A percentile compares a stretch with the other conserved stretches of the same genome.
phyloP scores from a whole-genome alignment of 2,113 vertebrate genomes.

The Corythornis vintsioides region DNA sequence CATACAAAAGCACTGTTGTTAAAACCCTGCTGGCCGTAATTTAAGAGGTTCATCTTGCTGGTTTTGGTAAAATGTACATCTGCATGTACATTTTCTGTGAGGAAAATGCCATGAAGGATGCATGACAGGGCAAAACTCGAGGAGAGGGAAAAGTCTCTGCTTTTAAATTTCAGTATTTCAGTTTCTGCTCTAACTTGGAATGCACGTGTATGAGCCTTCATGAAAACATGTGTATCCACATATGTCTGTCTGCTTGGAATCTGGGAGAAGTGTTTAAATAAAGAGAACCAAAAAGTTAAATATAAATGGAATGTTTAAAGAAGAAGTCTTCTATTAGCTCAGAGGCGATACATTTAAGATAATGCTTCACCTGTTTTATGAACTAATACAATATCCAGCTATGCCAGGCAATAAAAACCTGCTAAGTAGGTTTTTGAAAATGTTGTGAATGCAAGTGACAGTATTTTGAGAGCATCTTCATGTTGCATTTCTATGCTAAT shows the following conservation, averaged over 20 bases:
- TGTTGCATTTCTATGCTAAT: conserved; percentile 58
- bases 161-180: neutral
- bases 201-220: neutral
- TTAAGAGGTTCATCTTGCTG: neutral
- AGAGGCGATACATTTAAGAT: neutral
- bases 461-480: conserved; percentile 53
- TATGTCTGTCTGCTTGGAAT: neutral
- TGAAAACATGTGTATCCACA: neutral
- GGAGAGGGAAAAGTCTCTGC: neutral
- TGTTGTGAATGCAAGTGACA: conserved; percentile 43
- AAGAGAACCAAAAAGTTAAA: conserved; percentile 4
- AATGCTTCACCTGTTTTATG: neutral
- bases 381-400: neutral
- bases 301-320: neutral
- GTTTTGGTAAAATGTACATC: neutral
- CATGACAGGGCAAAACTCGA: conserved; percentile 12
- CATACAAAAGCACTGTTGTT: neutral
- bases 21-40: neutral
- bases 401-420: conserved; percentile 5
- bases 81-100: neutral
- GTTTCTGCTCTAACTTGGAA: neutral
- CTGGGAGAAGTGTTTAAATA: neutral
- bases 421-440: conserved; percentile 36
- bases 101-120: conserved; percentile 23
- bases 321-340: neutral